phyloP scores from a whole-genome alignment of 2,888 invertebrate species.

The Diogma glabrata region DNA sequence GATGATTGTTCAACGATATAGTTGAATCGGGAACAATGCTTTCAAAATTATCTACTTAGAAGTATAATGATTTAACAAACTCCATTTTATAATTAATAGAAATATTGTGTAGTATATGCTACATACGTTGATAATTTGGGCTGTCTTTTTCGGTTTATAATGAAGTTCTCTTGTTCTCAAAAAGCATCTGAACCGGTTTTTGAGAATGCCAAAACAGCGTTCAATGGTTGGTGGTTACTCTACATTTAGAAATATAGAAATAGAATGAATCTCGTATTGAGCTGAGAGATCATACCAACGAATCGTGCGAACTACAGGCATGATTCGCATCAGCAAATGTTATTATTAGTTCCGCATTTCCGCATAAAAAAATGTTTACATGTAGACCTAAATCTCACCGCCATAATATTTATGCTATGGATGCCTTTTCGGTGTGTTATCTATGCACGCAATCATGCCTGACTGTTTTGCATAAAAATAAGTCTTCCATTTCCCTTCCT shows the following conservation, averaged over 20 bases:
- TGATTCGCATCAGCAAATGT: background rate
- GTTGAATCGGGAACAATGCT: too few relatives aligned
- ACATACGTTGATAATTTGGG: background rate
- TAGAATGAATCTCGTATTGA: background rate
- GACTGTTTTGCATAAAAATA: background rate
- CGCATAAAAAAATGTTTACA: background rate
- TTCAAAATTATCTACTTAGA: background rate
- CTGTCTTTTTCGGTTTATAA: background rate
- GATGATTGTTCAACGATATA: background rate
- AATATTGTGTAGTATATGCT: background rate
- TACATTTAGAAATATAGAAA: background rate
- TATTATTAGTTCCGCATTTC: background rate
- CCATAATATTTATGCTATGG: background rate
- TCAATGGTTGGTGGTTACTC: background rate
- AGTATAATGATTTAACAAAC: background rate
- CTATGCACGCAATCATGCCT: background rate
- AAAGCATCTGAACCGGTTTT: background rate
- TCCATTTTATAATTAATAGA: background rate
- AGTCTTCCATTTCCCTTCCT: background rate
- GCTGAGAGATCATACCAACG: background rate
- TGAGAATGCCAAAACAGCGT: background rate
- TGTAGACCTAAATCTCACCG: background rate
- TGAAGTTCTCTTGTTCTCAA: background rate
- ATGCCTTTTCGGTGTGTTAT: background rate
- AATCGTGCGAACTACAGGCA: background rate